Evolutionary conservation across 2,113 vertebrate species (phyloP), one percentile per base, ranked within the genome.

Genomic region (Ardeotis arabs): DNA sequence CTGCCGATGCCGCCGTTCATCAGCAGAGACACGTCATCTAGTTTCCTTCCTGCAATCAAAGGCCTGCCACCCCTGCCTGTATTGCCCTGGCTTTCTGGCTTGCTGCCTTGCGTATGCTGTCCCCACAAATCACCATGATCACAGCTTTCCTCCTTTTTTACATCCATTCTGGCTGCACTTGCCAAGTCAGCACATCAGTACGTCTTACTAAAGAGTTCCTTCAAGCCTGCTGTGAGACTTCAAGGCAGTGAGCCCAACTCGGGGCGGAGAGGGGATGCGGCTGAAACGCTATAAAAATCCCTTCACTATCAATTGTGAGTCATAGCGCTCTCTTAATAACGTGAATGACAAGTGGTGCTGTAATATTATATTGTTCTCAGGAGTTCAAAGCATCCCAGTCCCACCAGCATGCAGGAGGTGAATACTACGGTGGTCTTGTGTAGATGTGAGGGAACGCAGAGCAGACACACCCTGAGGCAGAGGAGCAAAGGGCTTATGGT

Each of bases 31-130:
- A 12, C 14, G 7, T 29, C 5, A 2, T 22, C 73, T 29, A 1
- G 8, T 47, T 67, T 85, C 27, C 64, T 63, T 10, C 1, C 39
- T 12, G 3, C 0, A 0, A 56, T 60, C 20, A 33, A 7, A 52
- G 60, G 33, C 31, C n/a, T 44, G 50, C 15, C 22, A 20, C 45
- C 55, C 39, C 83, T 45, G 31, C 7, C 0, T 6, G 50, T 0
- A 0, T 9, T 47, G 29, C 76, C 25, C 44, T 23, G 15, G 1
- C 28, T 35, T 58, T 39, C 64, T 81, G 83, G n/a, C 37, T 78
- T 70, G 4, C 27, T 37, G 19, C 31, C 64, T 28, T 22, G 19
- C 2, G 0, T 7, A 21, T 22, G 50, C 80, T 68, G 49, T 35
- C 35, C 58, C 52, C 55, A 17, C 24, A 35, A 4, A 39, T 4